Evolutionary conservation across 2,888 invertebrate species (phyloP).

Genomic region (Agrenia bidenticulata): DNA sequence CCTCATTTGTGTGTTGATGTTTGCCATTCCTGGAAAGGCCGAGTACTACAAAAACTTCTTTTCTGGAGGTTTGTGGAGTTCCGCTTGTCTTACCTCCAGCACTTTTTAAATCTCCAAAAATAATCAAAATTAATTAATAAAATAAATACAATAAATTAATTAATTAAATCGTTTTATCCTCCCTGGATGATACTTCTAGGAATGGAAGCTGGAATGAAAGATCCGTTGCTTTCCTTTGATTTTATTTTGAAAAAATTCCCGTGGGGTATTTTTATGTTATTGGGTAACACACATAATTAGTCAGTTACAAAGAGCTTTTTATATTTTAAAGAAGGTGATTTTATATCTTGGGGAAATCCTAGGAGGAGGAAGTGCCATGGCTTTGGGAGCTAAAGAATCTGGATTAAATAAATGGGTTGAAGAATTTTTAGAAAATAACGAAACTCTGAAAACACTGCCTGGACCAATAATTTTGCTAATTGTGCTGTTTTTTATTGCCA

Average conservation of each 20-base stretch:
- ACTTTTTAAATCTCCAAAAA: no score
- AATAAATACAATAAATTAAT: not conserved
- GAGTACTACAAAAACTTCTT: constrained; percentile 44
- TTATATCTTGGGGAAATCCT: not conserved
- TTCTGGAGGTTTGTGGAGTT: constrained; percentile 30
- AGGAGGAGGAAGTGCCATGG: constrained; percentile 87
- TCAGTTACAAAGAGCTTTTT: not conserved
- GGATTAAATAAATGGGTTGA: constrained; percentile 77
- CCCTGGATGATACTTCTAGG: constrained; percentile 25
- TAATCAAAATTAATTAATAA: constrained; percentile 3
- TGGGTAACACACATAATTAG: constrained; percentile 35
- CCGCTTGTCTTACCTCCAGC: no score
- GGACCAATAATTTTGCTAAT: constrained; percentile 68
- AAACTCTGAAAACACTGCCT: constrained; percentile 60
- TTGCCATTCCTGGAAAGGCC: constrained; percentile 40
- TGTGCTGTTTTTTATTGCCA: constrained; percentile 74
- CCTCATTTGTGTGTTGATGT: constrained; percentile 37
- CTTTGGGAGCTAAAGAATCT: constrained; percentile 78
- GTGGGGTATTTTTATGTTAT: constrained; percentile 49
- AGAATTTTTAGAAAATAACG: constrained; percentile 66
- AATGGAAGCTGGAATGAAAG: constrained; percentile 44
- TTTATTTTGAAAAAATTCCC: constrained; percentile 49
- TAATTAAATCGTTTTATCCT: no score
- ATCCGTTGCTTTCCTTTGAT: constrained; percentile 46
- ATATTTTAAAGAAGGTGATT: not conserved